phyloP scores from a whole-genome alignment of 2,888 invertebrate species.

The Patella depressa region DNA sequence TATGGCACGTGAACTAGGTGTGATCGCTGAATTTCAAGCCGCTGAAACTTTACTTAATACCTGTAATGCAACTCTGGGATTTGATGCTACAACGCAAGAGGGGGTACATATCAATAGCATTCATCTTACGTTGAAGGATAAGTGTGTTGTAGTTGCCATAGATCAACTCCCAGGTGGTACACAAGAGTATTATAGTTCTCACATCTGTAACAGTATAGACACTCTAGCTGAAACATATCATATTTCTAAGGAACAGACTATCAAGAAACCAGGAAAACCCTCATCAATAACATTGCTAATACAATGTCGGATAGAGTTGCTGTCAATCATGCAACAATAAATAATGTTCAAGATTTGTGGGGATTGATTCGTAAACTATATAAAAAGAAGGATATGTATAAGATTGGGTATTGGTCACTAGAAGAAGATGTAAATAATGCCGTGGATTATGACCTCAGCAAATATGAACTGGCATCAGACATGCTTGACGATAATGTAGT shows the following conservation, averaged over 20 bases:
- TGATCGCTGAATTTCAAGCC: too few species aligned
- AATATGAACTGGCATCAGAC: too few species aligned
- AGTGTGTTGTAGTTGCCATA: conserved; percentile 26
- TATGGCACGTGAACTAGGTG: too few species aligned
- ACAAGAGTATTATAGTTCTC: conserved; percentile 27
- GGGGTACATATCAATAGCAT: conserved; percentile 32
- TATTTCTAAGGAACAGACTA: conserved; percentile 17
- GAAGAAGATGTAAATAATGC: too few species aligned
- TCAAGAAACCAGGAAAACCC: conserved; percentile 11
- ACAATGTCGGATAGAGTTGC: conserved; percentile 33
- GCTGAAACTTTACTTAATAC: too few species aligned
- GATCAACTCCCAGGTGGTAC: conserved; percentile 35
- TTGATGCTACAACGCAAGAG: conserved; percentile 37
- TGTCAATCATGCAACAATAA: conserved; percentile 28
- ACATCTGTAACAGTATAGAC: conserved; percentile 28
- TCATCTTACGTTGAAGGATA: conserved; percentile 24
- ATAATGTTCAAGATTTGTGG: conserved; percentile 18
- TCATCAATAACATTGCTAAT: conserved; percentile 28
- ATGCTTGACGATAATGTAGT: too few species aligned
- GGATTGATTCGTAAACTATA: neutral
- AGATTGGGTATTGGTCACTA: too few species aligned
- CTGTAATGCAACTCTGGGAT: conserved; percentile 26
- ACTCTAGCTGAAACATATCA: conserved; percentile 19
- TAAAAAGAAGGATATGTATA: too few species aligned
- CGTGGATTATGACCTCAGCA: too few species aligned